Evolutionary conservation across 2,113 vertebrate genomes (phyloP).

Genomic region (Sylvia atricapilla): DNA sequence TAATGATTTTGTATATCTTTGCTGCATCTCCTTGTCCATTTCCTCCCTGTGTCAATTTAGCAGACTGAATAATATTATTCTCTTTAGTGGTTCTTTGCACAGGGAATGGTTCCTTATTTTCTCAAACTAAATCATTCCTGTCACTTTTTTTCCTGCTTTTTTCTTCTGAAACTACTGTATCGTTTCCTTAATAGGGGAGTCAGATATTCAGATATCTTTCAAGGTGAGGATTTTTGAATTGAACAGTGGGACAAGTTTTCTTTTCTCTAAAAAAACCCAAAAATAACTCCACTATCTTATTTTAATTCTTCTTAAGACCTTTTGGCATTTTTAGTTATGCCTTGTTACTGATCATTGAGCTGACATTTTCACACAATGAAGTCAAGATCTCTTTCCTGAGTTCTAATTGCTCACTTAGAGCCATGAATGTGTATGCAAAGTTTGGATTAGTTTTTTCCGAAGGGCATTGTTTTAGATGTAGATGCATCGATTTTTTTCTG

Average conservation of each 20-base stretch:
- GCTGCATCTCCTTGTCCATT: not conserved
- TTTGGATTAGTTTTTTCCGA: not conserved
- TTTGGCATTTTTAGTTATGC: rapidly evolving
- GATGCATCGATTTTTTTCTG: not conserved
- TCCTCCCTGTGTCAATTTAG: not conserved
- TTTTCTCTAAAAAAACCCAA: not conserved
- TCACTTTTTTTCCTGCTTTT: not conserved
- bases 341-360: not conserved
- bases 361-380: not conserved
- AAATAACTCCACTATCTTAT: not conserved
- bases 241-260: not conserved
- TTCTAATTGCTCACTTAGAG: not conserved
- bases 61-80: not conserved
- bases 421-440: not conserved
- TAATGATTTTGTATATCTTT: not conserved
- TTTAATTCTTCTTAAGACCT: not conserved
- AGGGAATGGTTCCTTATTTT: not conserved
- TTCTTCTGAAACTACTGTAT: not conserved
- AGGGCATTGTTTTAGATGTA: not conserved
- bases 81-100: not conserved
- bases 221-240: not conserved
- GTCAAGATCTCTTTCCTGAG: not conserved
- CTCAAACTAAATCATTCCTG: not conserved
- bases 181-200: not conserved
- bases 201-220: not conserved